phyloP scores from a whole-genome alignment of 2,113 vertebrate species.

The Larimichthys crocea region DNA sequence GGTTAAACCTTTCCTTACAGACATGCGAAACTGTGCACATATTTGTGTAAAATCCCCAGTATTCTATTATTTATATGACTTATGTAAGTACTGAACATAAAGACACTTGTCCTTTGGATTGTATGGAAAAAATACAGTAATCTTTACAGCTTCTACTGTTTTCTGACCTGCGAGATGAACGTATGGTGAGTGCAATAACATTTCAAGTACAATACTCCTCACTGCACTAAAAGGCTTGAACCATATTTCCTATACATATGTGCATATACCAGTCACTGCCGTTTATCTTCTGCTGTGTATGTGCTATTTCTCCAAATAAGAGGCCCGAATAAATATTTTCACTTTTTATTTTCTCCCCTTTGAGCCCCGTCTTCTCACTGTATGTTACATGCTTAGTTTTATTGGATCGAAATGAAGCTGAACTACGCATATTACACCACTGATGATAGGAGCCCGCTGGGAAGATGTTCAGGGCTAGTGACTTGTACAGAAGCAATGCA shows the following conservation, averaged over 20 bases:
- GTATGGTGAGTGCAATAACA: too few relatives aligned
- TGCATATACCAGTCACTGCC: not conserved
- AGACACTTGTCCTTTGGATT: too few relatives aligned
- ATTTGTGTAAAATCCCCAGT: not conserved
- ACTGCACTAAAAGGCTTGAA: not conserved
- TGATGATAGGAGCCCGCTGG: not conserved
- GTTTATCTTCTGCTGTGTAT: not conserved
- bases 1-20: constrained; percentile 27
- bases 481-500: not conserved
- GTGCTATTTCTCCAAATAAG: not conserved
- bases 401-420: constrained; percentile 4
- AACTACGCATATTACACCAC: not conserved
- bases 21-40: not conserved
- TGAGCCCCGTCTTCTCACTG: not conserved
- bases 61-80: not conserved
- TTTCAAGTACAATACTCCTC: not conserved
- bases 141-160: not conserved
- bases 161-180: not conserved
- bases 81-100: too few relatives aligned
- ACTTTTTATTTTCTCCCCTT: not conserved
- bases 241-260: not conserved
- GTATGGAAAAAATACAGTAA: not conserved
- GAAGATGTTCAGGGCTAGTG: not conserved
- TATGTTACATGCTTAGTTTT: not conserved
- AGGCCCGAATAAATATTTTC: not conserved